Evolutionary conservation across 2,797 vertebrate genomes (phyloP).

Genomic region (Rousettus madagascariensis): DNA sequence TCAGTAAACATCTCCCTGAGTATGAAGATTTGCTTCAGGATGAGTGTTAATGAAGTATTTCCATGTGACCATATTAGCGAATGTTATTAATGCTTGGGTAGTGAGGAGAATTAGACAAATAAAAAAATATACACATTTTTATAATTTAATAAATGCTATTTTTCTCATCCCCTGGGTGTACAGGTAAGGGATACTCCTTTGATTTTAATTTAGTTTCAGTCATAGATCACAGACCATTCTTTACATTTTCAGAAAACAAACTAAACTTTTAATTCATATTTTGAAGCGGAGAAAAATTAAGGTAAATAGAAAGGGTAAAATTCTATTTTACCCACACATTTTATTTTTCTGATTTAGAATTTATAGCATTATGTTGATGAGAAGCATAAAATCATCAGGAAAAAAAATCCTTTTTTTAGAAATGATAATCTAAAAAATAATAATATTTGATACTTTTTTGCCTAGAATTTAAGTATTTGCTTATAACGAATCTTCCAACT

Average conservation of each 20-base stretch:
- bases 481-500: neutral
- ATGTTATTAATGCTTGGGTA: neutral
- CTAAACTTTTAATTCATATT: neutral
- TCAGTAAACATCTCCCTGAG: neutral
- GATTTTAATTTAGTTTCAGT: neutral
- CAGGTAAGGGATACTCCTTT: neutral
- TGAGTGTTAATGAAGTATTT: neutral
- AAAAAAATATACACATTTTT: conserved; percentile 9
- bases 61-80: neutral
- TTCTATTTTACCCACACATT: conserved; percentile 1
- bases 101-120: neutral
- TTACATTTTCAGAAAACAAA: conserved; percentile 39
- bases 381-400: neutral
- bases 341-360: conserved; percentile 49
- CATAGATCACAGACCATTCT: neutral
- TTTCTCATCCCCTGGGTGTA: neutral
- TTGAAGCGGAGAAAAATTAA: conserved; percentile 27
- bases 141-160: conserved; percentile 5
- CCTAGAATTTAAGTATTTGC: neutral
- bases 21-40: neutral
- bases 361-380: neutral
- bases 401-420: conserved; percentile 10
- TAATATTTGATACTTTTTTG: neutral
- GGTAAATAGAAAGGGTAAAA: neutral
- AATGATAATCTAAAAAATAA: neutral